These are phyloP conservation scores for Microcebus griseorufus DNA, from an alignment of 2,113 vertebrate genomes.

Conservation along the genomic window DNA sequence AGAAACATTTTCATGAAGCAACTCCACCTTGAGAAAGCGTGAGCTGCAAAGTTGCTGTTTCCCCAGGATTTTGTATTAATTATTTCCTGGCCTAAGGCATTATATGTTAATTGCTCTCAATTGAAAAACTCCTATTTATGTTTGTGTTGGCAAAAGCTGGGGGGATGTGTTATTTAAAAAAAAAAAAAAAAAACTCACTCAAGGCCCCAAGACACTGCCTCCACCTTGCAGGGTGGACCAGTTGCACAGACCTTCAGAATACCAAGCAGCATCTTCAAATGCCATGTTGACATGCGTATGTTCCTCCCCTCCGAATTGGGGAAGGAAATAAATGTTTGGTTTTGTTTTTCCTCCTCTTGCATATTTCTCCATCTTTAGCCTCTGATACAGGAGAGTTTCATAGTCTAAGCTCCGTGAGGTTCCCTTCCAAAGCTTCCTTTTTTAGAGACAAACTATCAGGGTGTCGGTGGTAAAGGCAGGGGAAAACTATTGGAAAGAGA, in stretches of 20 bases:
- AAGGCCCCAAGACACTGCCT: not conserved
- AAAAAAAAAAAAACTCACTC: not conserved
- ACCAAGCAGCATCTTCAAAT: not conserved
- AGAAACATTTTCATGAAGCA: not conserved
- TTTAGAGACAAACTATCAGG: not conserved
- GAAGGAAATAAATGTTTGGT: slow-evolving; percentile 37
- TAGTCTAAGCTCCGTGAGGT: not conserved
- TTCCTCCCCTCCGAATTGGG: not conserved
- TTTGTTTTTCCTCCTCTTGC: slow-evolving; percentile 43
- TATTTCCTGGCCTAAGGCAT: slow-evolving; percentile 65
- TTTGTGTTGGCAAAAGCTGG: slow-evolving; percentile 47
- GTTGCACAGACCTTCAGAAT: slow-evolving; percentile 22
- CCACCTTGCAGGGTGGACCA: not conserved
- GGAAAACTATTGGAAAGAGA: not conserved
- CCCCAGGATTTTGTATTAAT: slow-evolving; percentile 58
- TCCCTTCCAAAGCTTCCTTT: not conserved
- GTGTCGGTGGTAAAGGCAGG: not conserved
- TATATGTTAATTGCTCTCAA: slow-evolving; percentile 60
- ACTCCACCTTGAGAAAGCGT: slow-evolving; percentile 12
- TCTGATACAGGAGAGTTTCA: not conserved
- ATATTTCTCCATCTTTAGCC: slow-evolving; percentile 20
- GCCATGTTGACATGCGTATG: not conserved
- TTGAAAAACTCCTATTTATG: slow-evolving; percentile 56
- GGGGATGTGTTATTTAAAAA: not conserved
- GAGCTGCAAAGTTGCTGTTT: not conserved